Conservation (phyloP, 2,113 vertebrate genomes). For the Tetrax tetrax region DNA sequence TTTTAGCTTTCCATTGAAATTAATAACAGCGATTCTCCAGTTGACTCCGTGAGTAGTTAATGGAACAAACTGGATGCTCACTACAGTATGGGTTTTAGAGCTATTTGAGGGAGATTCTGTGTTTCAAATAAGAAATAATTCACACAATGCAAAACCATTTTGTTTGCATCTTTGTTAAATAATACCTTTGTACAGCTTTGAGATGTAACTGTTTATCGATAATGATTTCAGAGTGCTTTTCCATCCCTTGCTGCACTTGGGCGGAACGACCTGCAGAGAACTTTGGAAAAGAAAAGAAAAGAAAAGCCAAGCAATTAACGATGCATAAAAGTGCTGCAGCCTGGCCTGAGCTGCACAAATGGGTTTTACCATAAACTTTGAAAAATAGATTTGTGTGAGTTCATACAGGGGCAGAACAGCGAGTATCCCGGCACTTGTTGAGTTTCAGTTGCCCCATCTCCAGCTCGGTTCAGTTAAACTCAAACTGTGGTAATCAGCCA, state of each 20-base stretch:
- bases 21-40: constrained; percentile 77
- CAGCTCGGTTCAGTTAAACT: accelerated
- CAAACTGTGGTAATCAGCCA: neutral
- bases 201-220: constrained; percentile 35
- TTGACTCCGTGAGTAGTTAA: constrained; percentile 82
- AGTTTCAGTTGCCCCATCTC: neutral
- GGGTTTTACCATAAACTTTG: neutral
- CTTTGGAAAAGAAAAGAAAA: neutral
- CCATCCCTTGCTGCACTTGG: neutral
- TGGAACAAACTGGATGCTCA: constrained; percentile 80
- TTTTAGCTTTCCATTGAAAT: constrained; percentile 82
- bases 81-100: constrained; percentile 75
- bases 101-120: constrained; percentile 78
- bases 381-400: neutral
- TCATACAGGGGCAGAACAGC: neutral
- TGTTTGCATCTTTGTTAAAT: neutral
- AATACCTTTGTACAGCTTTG: neutral
- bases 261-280: neutral
- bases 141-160: constrained; percentile 50
- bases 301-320: neutral
- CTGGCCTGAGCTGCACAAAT: neutral
- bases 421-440: neutral
- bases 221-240: neutral
- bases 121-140: constrained; percentile 83
- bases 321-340: neutral